Percentiles rank a stretch among this genome's conserved stretches.
These are phyloP conservation scores for Liasis olivaceus DNA, from an alignment of 2,797 vertebrate genomes.

Conservation along the genomic window DNA sequence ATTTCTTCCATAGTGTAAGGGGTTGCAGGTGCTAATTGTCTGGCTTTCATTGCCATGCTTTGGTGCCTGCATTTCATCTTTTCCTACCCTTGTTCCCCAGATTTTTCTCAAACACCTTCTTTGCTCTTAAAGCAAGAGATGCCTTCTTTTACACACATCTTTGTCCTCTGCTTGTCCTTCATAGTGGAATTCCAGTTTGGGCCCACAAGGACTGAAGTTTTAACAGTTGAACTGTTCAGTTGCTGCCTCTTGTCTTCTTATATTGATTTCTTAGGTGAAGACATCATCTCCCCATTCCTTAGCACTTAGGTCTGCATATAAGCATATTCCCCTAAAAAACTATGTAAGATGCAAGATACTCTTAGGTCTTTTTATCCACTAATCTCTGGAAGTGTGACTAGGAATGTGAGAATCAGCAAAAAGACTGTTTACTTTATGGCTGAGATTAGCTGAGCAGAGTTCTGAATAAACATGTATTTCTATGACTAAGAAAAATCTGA, in stretches of 20 bases:
- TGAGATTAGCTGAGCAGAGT: background rate
- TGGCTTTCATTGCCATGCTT: background rate
- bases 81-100: background rate
- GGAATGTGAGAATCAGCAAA: background rate
- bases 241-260: background rate
- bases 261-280: background rate
- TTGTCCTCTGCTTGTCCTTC: background rate
- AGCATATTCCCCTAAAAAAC: background rate
- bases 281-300: background rate
- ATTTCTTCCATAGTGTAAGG: background rate
- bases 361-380: background rate
- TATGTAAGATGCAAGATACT: background rate
- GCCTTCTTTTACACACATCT: background rate
- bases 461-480: background rate
- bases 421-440: background rate
- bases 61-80: background rate
- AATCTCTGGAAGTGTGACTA: background rate
- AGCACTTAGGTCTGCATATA: background rate
- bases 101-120: background rate
- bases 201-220: constrained; percentile 3
- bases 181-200: constrained; percentile 1
- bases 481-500: background rate
- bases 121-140: background rate
- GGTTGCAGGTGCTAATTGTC: background rate
- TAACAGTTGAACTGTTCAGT: background rate